Evolutionary conservation across 2,888 invertebrate genomes (phyloP).

Genomic region (Carabus problematicus): DNA sequence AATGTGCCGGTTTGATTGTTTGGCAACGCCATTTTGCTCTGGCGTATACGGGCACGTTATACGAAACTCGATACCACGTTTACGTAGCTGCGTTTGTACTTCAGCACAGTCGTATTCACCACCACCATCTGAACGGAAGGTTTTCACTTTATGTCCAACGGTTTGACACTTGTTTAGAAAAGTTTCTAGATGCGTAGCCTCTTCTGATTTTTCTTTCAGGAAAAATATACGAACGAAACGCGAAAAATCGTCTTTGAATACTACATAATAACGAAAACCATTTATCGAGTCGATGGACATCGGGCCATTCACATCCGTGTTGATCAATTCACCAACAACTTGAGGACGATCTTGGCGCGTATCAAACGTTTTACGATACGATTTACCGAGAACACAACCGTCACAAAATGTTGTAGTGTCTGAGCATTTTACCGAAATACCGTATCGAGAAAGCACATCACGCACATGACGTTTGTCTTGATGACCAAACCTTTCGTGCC

Average conservation of each 20-base stretch:
- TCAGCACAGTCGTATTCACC: conserved; percentile 44
- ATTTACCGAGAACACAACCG: conserved; percentile 41
- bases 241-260: conserved; percentile 47
- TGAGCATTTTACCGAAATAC: conserved; percentile 43
- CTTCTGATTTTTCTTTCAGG: conserved; percentile 45
- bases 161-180: conserved; percentile 47
- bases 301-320: conserved; percentile 47
- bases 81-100: conserved; percentile 28
- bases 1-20: too few relatives aligned
- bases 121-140: conserved; percentile 46
- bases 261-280: conserved; percentile 46
- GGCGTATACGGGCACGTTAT: too few relatives aligned
- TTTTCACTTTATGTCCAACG: conserved; percentile 46
- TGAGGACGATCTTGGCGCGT: conserved; percentile 43
- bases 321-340: conserved; percentile 45
- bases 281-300: conserved; percentile 46
- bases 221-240: conserved; percentile 45
- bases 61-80: too few relatives aligned
- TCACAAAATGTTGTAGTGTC: conserved; percentile 45
- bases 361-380: conserved; percentile 38
- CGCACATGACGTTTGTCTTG: conserved; percentile 48
- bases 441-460: conserved; percentile 45
- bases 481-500: conserved; percentile 47
- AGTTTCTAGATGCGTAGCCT: conserved; percentile 43
- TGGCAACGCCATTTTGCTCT: too few relatives aligned